Base-by-base conservation (phyloP, 2,888 invertebrate species). In the Eubasilissa splendida region DNA sequence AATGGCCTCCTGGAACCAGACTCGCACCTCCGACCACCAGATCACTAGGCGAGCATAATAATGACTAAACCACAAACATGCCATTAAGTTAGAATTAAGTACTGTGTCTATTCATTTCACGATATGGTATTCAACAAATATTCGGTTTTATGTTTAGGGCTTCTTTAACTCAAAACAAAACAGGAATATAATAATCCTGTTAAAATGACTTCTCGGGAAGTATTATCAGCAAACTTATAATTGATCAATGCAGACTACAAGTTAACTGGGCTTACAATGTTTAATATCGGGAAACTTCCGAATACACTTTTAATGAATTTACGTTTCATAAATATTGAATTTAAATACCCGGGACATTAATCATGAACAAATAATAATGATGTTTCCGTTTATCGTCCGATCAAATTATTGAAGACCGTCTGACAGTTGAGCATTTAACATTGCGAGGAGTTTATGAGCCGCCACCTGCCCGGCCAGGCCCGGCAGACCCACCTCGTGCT, bases 341-440 rank as follows among this genome's bases (percentile, higher is more conserved):
- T 77, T 31, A 60, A 71, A 59, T 71, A 78, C 60, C 59, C 71
- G 60, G 31, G 53, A 60, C 71, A 79, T 79, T 79, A 79, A 74
- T 79, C 79, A 74, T 14, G 65, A 8, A 56, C 33, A 60, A 79
- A 74, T 78, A 78, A 78, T 79, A 74, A 79, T 79, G 79, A 79
- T 79, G 74, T 79, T 79, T 31, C 50, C 66, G 65, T 78, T 79
- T 79, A 79, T 79, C 79, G 73, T 63, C 50, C 50, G 79, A 79
- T 79, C 74, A 74, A 65, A 79, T 79, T 79, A 79, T 79, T 79
- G 79, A 79, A 66, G 66, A 65, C 65, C 79, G 65, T 56, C 79
- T 59, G 79, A 79, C 79, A 78, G 66, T 33, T 33, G 50, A 56
- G 65, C 65, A 59, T 79, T 74, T 79, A 54, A 78, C 71, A 60